A percentile compares a stretch with the other conserved stretches of the same genome.
Evolutionary conservation across 2,888 invertebrate genomes (phyloP).

Genomic region (Leptinotarsa tumamoca): DNA sequence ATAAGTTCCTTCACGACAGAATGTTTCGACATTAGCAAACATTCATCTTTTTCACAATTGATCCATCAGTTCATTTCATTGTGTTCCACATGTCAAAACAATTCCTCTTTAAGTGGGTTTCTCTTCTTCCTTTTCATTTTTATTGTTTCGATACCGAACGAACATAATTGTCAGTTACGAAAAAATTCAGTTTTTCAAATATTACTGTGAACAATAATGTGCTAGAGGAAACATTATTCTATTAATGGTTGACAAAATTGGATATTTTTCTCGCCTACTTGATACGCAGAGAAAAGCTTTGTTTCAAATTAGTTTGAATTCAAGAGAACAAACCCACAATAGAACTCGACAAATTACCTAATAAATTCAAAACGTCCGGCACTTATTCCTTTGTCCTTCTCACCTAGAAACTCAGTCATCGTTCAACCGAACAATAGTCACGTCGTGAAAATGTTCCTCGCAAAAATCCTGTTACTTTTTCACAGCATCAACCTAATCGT

Average conservation of each 20-base stretch:
- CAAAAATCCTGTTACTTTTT: conserved; percentile 31
- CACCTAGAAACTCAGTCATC: conserved; percentile 29
- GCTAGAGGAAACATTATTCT: too few relatives aligned
- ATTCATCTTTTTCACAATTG: too few relatives aligned
- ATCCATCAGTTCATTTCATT: too few relatives aligned
- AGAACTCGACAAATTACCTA: conserved; percentile 37
- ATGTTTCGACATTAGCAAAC: too few relatives aligned
- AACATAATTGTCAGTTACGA: too few relatives aligned
- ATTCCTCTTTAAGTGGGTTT: too few relatives aligned
- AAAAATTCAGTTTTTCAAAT: too few relatives aligned
- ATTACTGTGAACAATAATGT: too few relatives aligned
- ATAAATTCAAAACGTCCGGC: conserved; percentile 45
- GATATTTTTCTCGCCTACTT: conserved; percentile 1
- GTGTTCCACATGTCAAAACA: too few relatives aligned
- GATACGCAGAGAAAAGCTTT: conserved; percentile 21
- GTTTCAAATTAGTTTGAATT: conserved; percentile 32
- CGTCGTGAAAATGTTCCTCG: conserved; percentile 39
- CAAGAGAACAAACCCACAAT: conserved; percentile 31
- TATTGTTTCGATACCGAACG: too few relatives aligned
- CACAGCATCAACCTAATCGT: conserved; percentile 28
- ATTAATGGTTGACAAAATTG: background rate
- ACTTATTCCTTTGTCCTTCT: conserved; percentile 32
- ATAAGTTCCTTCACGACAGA: too few relatives aligned
- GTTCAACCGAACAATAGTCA: conserved; percentile 26
- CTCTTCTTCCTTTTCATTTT: too few relatives aligned